Evolutionary conservation across 2,113 vertebrate genomes (phyloP).

Genomic region (Pseudopodoces humilis): DNA sequence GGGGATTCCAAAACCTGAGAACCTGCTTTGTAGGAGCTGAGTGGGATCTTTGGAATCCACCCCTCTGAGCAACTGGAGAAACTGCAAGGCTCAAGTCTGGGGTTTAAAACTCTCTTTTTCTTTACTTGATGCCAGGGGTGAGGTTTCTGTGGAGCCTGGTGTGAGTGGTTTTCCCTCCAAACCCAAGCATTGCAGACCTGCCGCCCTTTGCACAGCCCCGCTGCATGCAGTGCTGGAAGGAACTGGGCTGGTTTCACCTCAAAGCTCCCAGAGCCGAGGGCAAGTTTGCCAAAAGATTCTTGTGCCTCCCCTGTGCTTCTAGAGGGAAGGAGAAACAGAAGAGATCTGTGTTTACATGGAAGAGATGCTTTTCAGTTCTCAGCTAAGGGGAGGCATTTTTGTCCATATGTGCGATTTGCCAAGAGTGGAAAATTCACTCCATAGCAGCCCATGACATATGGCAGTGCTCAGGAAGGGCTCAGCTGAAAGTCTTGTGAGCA

Average conservation of each 20-base stretch:
- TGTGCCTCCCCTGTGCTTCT: background rate
- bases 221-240: background rate
- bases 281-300: background rate
- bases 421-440: background rate
- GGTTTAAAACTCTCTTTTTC: background rate
- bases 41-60: background rate
- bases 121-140: background rate
- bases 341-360: background rate
- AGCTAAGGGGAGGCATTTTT: background rate
- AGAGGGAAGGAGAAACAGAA: background rate
- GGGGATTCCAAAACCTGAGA: background rate
- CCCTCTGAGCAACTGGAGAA: background rate
- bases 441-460: background rate
- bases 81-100: background rate
- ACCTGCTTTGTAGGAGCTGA: background rate
- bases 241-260: background rate
- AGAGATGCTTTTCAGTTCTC: background rate
- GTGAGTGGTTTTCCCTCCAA: background rate
- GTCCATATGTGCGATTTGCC: background rate
- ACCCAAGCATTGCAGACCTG: background rate
- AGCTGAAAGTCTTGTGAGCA: background rate
- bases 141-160: background rate
- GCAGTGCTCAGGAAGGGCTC: background rate
- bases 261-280: background rate
- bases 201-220: background rate